A percentile compares a stretch with the other conserved stretches of the same genome.
These are phyloP conservation scores for Antedon mediterranea DNA, from an alignment of 53 echinoderm and acorn worm species.

Conservation along the genomic window DNA sequence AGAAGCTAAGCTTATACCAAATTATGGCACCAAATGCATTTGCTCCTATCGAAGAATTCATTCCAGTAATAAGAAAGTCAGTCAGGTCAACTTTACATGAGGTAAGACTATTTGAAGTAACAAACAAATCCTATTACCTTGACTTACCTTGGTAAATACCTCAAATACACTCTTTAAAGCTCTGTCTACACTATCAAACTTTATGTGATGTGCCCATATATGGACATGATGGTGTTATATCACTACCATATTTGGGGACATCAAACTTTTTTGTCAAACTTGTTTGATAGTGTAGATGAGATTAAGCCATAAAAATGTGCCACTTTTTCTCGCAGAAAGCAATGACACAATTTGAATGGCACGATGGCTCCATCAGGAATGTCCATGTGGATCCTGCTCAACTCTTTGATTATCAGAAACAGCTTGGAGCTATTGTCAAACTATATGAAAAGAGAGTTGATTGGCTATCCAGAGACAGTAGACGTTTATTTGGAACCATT, in stretches of 20 bases:
- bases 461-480: slow-evolving; percentile 84
- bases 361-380: slow-evolving; percentile 91
- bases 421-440: slow-evolving; percentile 87
- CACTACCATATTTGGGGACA: too few species aligned
- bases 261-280: too few species aligned
- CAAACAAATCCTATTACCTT: too few species aligned
- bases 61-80: slow-evolving; percentile 88
- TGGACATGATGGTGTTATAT: too few species aligned
- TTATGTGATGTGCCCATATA: too few species aligned
- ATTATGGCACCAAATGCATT: slow-evolving; percentile 95
- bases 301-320: too few species aligned
- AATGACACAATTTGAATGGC: slow-evolving; percentile 99
- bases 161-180: too few species aligned
- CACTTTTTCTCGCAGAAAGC: slow-evolving; percentile 71
- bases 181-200: too few species aligned
- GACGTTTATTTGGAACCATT: slow-evolving; percentile 87
- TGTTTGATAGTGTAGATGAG: too few species aligned
- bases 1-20: slow-evolving; percentile 85
- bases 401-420: slow-evolving; percentile 95
- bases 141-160: too few species aligned
- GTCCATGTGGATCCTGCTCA: slow-evolving; percentile 86
- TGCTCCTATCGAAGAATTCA: slow-evolving; percentile 87
- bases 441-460: slow-evolving; percentile 88
- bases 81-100: slow-evolving; percentile 95
- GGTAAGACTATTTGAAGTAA: too few species aligned